Base-by-base conservation (phyloP, 2,113 vertebrate species). In the Passer montanus region DNA sequence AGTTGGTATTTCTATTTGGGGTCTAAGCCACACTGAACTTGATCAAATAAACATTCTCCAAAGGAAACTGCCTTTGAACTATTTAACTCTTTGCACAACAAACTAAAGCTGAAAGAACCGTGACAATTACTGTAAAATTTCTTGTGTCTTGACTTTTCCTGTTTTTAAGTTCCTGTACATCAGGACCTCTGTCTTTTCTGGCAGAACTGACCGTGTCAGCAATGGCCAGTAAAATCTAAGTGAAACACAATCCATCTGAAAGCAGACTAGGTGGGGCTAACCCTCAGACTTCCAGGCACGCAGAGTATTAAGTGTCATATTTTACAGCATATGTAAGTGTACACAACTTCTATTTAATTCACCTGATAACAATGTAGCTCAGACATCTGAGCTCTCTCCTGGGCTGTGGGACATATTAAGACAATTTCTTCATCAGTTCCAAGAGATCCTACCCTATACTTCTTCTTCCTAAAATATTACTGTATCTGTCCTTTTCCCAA, bases 41-140 rank as follows among this genome's bases (percentile, higher is more conserved):
- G 26, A 92, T 89, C 83, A 96, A 92, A 96, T 87, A 96, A 96
- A 93, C 92, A 93, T 91, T 93, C 66, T 75, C 83, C 58, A 66
- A 87, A 89, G 83, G 62, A 90, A 94, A 90, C 68, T 56, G 73
- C 41, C 76, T 94, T 95, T 95, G 76, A 96, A 91, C 52, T 89
- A 30, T 66, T 96, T 96, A 97, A 96, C 94, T 90, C 62, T 86
- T 93, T 68, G 33, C 58, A 72, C 23, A 79, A 59, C 69, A 82
- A 82, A 81, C 58, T 81, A 58, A 69, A 47, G 27, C 46, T 66
- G 49, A 70, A 90, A 88, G 23, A 79, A 84, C 56, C 43, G 41
- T 50, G 84, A 63, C 58, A 68, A 74, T 41, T 90, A 49, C 52
- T 60, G 23, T 56, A 43, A 68, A 69, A 58, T 44, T 49, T 67